These are phyloP conservation scores for Zapornia atra DNA, from an alignment of 2,113 vertebrate genomes.

Conservation along the genomic window DNA sequence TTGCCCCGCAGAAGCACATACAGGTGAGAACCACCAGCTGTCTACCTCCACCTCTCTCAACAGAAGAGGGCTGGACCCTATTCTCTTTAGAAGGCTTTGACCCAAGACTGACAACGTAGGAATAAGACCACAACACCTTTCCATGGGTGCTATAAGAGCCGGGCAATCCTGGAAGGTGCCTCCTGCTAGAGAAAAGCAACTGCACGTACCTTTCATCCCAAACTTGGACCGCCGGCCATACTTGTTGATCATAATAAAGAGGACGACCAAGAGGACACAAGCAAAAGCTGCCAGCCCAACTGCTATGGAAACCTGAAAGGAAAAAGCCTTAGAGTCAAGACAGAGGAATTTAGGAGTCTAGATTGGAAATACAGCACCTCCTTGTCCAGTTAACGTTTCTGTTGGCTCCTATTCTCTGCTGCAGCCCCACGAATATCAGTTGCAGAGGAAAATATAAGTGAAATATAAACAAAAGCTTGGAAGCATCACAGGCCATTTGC, in stretches of 20 bases:
- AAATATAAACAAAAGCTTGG: not conserved
- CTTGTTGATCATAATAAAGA: conserved; percentile 99
- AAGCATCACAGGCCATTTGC: not conserved
- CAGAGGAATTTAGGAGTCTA: not conserved
- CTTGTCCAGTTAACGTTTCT: not conserved
- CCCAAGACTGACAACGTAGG: not conserved
- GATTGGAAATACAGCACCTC: not conserved
- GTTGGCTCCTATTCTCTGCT: not conserved
- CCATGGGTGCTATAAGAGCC: not conserved
- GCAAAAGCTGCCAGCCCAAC: conserved; percentile 94
- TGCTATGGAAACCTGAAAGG: conserved; percentile 90
- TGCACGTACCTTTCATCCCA: conserved; percentile 94
- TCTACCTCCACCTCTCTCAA: not conserved
- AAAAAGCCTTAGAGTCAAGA: not conserved
- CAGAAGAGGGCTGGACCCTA: not conserved
- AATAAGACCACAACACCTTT: conserved; percentile 16
- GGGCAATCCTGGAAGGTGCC: conserved; percentile 38
- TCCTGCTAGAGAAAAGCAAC: not conserved
- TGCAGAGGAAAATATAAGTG: not conserved
- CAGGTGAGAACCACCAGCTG: not conserved
- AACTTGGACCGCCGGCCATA: conserved; percentile 96
- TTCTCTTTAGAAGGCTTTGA: not conserved
- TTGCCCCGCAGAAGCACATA: not conserved
- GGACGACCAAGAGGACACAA: conserved; percentile 92
- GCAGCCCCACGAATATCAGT: not conserved